Evolutionary conservation across 1,140 invertebrate genomes (phyloP), one percentile per base, ranked within the genome.

Genomic region (Lasioglossum baleicum): DNA sequence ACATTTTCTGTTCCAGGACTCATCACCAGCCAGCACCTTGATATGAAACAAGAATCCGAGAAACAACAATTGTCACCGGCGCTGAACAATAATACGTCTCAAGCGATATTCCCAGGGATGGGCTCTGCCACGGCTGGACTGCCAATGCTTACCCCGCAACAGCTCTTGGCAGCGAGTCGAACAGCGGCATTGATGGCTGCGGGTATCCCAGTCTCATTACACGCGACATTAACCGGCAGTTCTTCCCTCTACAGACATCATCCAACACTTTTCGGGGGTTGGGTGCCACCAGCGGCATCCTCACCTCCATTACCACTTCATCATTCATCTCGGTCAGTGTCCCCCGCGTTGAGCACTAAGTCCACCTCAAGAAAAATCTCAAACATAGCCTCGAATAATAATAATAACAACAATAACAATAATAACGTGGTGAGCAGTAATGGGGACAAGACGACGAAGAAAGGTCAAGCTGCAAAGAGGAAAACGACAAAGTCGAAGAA

Each of bases 81-180:
- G 67, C 86, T 88, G 85, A 93, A 87, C 85, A 92, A 83, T 87
- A 93, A 87, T 89, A 90, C 85, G 80, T 90, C 91, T 4, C 51
- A 86, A 2, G 44, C 87, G 20, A 83, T 94, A 70, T 94, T 93
- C 74, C 88, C 92, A 0, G 88, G 90, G 7, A 89, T 94, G 68
- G 89, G 92, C 40, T 90, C 91, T 44, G 87, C 92, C 1, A 89
- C 94, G 2, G 90, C 93, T 10, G 89, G 87, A 2, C 56, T 94
- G 8, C 91, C 93, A 51, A 93, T 94, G 91, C 80, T 94, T 42
- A 94, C 94, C 51, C 94, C 94, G n/a, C 88, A 91, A 48, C 94
- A 95, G 85, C 81, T 95, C 6, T 64, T 95, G 42, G 94, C 94
- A 40, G 93, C 94, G 8, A 94, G 94, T 84, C 92, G 93, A 69